Conservation (phyloP, 2,888 invertebrate genomes). For the Matsumyia berberina region DNA sequence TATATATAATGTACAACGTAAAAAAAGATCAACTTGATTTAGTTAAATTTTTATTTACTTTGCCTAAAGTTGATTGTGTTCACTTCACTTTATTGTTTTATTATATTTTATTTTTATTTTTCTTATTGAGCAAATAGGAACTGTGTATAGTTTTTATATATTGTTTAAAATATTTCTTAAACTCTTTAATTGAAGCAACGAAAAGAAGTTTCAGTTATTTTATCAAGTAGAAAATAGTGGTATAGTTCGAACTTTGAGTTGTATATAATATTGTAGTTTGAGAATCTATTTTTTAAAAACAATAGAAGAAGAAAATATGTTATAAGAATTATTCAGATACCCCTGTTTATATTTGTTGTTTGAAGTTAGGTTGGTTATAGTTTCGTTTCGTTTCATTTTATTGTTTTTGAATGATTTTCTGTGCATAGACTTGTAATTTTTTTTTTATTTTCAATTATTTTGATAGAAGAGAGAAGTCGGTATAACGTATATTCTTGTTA, state of each 20-base stretch:
- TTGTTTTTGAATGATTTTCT: slow-evolving; percentile 7
- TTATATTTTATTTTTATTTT: slow-evolving; percentile 15
- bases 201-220: slow-evolving; percentile 35
- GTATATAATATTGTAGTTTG: slow-evolving; percentile 61
- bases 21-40: slow-evolving; percentile 6
- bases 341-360: neutral
- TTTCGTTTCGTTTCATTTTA: slow-evolving; percentile 7
- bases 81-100: neutral
- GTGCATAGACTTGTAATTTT: slow-evolving; percentile 1
- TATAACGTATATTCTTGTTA: too few relatives aligned
- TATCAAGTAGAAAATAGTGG: slow-evolving; percentile 47
- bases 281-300: neutral
- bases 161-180: slow-evolving; percentile 16
- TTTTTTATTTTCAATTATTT: slow-evolving; percentile 1
- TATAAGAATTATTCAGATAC: slow-evolving; percentile 12
- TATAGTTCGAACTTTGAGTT: slow-evolving; percentile 44
- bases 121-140: slow-evolving; percentile 2
- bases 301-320: slow-evolving; percentile 10
- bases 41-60: slow-evolving; percentile 37
- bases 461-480: too few relatives aligned
- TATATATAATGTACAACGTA: slow-evolving; percentile 54
- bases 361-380: slow-evolving; percentile 9
- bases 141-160: slow-evolving; percentile 18
- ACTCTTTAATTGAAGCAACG: slow-evolving; percentile 8
- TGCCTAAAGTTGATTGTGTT: slow-evolving; percentile 35